Conservation (phyloP, 2,888 invertebrate genomes). For the Trichogramma evanescens region DNA sequence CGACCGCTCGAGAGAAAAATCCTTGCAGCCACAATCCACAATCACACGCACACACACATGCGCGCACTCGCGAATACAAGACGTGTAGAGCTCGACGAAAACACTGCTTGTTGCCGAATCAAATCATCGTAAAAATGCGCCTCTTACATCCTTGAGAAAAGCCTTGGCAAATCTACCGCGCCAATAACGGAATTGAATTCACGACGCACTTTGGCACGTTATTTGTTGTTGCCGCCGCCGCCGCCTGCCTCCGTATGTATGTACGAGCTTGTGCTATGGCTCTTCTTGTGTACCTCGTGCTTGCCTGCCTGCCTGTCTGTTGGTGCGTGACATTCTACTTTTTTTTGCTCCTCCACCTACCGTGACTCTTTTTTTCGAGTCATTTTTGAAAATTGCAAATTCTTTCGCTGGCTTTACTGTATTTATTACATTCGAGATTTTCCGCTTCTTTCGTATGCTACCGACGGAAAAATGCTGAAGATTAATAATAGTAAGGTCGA, state of each 20-base stretch:
- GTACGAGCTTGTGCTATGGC: conserved; percentile 6
- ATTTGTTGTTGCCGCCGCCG: not conserved
- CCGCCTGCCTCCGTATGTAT: conserved; percentile 5
- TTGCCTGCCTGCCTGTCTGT: not conserved
- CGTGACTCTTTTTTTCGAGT: conserved; percentile 15
- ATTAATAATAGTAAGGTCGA: too few species aligned
- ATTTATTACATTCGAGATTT: too few species aligned
- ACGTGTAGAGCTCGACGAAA: not conserved
- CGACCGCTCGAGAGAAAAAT: too few species aligned
- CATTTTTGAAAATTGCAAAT: conserved; percentile 22
- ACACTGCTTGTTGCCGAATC: not conserved
- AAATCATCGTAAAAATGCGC: conserved; percentile 17
- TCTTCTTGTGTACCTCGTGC: not conserved
- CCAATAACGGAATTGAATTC: conserved; percentile 21
- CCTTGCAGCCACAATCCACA: not conserved
- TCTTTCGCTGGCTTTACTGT: conserved; percentile 1
- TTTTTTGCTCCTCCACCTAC: not conserved
- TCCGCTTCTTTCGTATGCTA: too few species aligned
- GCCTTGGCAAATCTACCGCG: conserved; percentile 13
- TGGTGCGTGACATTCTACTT: not conserved
- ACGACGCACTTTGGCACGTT: conserved; percentile 17
- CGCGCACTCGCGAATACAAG: not conserved
- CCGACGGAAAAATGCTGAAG: too few species aligned
- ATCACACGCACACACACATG: not conserved
- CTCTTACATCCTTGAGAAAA: too few species aligned